Evolutionary conservation across 2,113 vertebrate genomes (phyloP), one percentile per base, ranked within the genome.

Genomic region (Xenotilapia flavipinnis): DNA sequence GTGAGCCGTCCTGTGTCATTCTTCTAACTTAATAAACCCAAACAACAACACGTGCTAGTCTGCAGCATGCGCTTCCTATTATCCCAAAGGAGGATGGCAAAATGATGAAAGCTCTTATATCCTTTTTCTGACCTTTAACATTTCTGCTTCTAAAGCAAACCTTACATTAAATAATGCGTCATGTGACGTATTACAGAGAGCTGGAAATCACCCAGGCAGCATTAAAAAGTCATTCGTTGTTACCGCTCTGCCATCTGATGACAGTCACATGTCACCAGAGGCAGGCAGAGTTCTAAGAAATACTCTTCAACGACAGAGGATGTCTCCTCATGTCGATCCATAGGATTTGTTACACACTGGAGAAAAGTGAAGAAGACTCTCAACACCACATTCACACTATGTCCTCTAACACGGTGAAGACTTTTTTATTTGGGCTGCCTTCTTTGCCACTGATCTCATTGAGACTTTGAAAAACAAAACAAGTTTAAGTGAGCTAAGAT

Each of bases 21-120:
- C 21, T 85, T 70, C 80, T 91, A 93, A 95, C 79, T 90, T 75
- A 84, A 94, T 92, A 88, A 8, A 36, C 84, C 40, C 12, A 3
- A 80, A 80, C 49, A 83, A 62, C 83, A 84, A 40, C 90, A 75
- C 84, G 68, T 83, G 81, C 53, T 77, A 47, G 53, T 31, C n/a
- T 33, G 70, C 23, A 90, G 87, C 95, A 92, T 86, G 92, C 47
- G 90, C 85, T 86, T 91, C 89, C 77, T 23, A 89, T 95, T 93
- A 91, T 11, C 60, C 81, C 53, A 36, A 10, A 55, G 40, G 49
- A 21, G 28, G 55, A 85, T 53, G 14, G 33, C 51, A 53, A 70
- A 2, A 5, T 10, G 15, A 85, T 54, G n/a, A 75, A 84, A 47
- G 53, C 75, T 14, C 36, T 45, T 14, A 21, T 5, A 68, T 19